A percentile compares a stretch with the other conserved stretches of the same genome.
These are phyloP conservation scores for Halocaridina rubra DNA, from an alignment of 2,888 invertebrate species.

Conservation along the genomic window DNA sequence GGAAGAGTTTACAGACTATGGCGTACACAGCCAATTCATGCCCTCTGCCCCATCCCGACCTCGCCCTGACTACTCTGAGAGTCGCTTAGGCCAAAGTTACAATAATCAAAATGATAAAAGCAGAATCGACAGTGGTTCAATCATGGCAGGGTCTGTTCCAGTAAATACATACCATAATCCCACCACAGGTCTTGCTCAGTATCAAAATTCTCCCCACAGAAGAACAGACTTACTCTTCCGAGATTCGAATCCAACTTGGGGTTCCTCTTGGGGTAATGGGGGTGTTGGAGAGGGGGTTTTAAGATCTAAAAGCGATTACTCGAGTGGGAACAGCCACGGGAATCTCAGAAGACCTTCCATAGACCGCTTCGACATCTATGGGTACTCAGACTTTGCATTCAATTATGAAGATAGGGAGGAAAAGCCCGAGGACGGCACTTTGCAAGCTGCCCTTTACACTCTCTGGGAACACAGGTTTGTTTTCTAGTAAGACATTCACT, in stretches of 20 bases:
- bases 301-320: not conserved
- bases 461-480: slow-evolving; percentile 20
- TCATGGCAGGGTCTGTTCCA: not conserved
- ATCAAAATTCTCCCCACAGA: not conserved
- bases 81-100: not conserved
- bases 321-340: too few relatives aligned
- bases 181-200: not conserved
- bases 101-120: not conserved
- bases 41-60: not conserved
- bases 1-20: slow-evolving; percentile 10
- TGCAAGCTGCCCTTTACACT: slow-evolving; percentile 9
- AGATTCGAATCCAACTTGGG: too few relatives aligned
- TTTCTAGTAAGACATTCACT: too few relatives aligned
- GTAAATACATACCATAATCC: slow-evolving; percentile 12
- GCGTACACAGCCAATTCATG: not conserved
- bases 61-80: not conserved
- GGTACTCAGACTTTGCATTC: not conserved
- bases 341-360: too few relatives aligned
- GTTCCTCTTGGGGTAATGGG: not conserved
- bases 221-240: too few relatives aligned
- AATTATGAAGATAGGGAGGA: not conserved
- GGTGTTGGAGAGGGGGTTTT: not conserved
- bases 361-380: not conserved
- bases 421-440: not conserved
- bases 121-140: not conserved